phyloP scores from a whole-genome alignment of 2,113 vertebrate genomes.

The Gambusia holbrooki region DNA sequence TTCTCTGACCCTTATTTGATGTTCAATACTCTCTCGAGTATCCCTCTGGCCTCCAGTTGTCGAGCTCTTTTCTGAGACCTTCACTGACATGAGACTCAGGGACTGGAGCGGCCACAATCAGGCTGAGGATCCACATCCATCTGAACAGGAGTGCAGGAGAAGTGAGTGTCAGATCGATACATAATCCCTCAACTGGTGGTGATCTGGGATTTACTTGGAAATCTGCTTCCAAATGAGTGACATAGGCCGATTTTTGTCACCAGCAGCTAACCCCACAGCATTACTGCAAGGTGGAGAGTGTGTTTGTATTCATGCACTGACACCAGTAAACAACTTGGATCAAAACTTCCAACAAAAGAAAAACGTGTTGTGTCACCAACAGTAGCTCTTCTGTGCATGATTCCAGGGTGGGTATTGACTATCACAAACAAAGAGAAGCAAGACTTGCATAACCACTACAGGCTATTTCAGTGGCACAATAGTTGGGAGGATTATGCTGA shows the following conservation, averaged over 20 bases:
- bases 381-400: no score
- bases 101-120: conserved; percentile 52
- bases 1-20: conserved; percentile 52
- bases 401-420: no score
- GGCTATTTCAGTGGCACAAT: background rate
- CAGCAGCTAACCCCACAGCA: conserved; percentile 29
- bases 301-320: background rate
- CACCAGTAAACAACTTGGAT: no score
- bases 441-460: no score
- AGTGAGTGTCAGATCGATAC: conserved; percentile 67
- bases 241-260: conserved; percentile 20
- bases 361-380: no score
- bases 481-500: background rate
- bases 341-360: no score
- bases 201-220: conserved; percentile 49
- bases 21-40: conserved; percentile 23
- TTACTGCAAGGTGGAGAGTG: conserved; percentile 15
- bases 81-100: conserved; percentile 55
- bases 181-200: conserved; percentile 63
- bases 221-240: conserved; percentile 1
- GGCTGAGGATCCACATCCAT: conserved; percentile 69
- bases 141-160: conserved; percentile 43
- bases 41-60: conserved; percentile 26
- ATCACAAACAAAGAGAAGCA: no score
- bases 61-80: conserved; percentile 42